Evolutionary conservation across 2,888 invertebrate genomes (phyloP), one percentile per base, ranked within the genome.

Genomic region (Luperina testacea): DNA sequence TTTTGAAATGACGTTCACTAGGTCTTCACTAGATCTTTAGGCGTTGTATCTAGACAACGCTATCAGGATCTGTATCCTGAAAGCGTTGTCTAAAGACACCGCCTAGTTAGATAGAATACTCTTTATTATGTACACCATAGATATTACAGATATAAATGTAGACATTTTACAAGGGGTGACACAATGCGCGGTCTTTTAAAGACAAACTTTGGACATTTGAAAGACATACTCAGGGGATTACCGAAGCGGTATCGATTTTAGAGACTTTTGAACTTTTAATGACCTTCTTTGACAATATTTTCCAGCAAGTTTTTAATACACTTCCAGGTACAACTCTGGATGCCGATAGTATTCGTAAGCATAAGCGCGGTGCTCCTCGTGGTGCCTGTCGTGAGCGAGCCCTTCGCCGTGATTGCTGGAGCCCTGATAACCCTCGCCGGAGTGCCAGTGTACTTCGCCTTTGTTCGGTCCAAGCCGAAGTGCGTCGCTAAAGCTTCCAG

Each of bases 351-450:
- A 32, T 99, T 99, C 95, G 98, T 99, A 72, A 79, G 97, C 0
- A 97, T 98, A 74, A 98, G 98, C 91, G 94, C 97, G n/a, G 98
- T 98, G 89, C 97, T 99, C 67, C 97, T 99, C 11, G 95, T 99
- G 75, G 97, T 98, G 87, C 99, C 99, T 6, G 97, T 98, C 77
- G 97, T 98, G 89, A 98, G 98, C 90, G 98, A 98, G 87, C 99
- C 99, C 0, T 96, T 97, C 64, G 98, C 98, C 92, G 98, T 99
- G 57, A 97, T 98, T 11, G 98, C 98, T 93, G 99, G 99, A 27
- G 95, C 98, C 5, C 91, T 98, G 51, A 98, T 99, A 90, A 98
- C 99, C 0, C 92, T 98, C n/a, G 97, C 98, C 48, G 99, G 99
- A 2, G 97, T 99, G 81, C 99, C 99, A 0, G 98, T 98, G 38